A percentile compares a stretch with the other conserved stretches of the same genome.
Conservation (phyloP, 2,113 vertebrate genomes). For the Muntiacus reevesi region DNA sequence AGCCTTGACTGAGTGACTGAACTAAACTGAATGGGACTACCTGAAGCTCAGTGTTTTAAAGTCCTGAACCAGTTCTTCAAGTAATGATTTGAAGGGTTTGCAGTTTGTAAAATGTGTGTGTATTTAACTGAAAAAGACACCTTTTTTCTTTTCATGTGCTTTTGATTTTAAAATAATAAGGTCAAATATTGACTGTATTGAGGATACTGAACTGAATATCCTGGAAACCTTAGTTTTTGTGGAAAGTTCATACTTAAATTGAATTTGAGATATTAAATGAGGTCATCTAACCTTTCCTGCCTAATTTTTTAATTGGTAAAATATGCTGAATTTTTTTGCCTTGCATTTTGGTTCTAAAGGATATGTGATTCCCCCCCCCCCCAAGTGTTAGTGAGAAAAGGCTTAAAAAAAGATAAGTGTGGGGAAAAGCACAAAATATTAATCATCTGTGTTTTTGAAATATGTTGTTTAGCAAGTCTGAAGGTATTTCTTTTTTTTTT, state of each 20-base stretch:
- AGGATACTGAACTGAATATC: background rate
- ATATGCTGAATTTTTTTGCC: background rate
- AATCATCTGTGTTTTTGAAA: conserved; percentile 17
- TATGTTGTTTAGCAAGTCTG: conserved; percentile 29
- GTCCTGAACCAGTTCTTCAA: background rate
- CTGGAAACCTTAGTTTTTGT: background rate
- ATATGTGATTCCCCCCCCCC: background rate
- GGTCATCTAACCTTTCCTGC: background rate
- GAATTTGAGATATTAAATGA: conserved; percentile 33
- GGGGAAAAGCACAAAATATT: conserved; percentile 26
- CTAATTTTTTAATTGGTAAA: conserved; percentile 31
- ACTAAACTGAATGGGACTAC: background rate
- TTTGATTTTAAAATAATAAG: conserved; percentile 44
- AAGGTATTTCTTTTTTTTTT: conserved; percentile 15
- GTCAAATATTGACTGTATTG: background rate
- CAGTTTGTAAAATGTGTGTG: conserved; percentile 6
- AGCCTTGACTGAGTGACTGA: background rate
- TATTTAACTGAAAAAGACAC: background rate
- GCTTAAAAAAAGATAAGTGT: conserved; percentile 36
- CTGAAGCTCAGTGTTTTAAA: conserved; percentile 31
- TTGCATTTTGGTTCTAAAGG: conserved; percentile 13
- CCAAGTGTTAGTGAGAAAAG: background rate
- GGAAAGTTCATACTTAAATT: background rate
- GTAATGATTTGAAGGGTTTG: background rate
- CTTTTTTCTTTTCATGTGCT: background rate